Conservation (phyloP, 2,113 vertebrate species). For the Bubalus kerabau region DNA sequence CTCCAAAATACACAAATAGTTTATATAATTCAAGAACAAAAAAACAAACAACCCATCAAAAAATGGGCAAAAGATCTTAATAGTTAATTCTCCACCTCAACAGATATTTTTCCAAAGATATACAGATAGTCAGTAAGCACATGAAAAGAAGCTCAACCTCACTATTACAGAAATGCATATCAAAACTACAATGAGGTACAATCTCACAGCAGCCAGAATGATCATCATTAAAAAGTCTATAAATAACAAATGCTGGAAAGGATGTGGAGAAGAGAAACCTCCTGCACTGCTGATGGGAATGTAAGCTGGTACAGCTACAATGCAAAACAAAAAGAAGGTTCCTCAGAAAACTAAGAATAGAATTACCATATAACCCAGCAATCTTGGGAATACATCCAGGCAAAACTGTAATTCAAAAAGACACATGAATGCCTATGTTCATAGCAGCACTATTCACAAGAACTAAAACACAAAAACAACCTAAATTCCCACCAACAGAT, state of each 20-base stretch:
- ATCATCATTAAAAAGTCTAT: neutral
- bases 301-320: neutral
- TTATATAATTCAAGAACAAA: neutral
- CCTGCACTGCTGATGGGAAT: neutral
- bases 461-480: neutral
- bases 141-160: neutral
- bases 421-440: neutral
- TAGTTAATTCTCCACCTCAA: neutral
- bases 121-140: neutral
- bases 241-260: neutral
- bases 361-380: neutral
- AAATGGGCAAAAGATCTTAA: neutral
- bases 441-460: neutral
- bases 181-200: neutral
- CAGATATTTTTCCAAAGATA: neutral
- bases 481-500: neutral
- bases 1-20: neutral
- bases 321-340: neutral
- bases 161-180: neutral
- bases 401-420: neutral
- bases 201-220: neutral
- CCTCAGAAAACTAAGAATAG: neutral
- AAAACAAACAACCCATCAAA: neutral
- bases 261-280: neutral
- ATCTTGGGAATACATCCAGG: neutral